Base-by-base conservation (phyloP, 1,140 invertebrate species). In the Acromyrmex charruanus region DNA sequence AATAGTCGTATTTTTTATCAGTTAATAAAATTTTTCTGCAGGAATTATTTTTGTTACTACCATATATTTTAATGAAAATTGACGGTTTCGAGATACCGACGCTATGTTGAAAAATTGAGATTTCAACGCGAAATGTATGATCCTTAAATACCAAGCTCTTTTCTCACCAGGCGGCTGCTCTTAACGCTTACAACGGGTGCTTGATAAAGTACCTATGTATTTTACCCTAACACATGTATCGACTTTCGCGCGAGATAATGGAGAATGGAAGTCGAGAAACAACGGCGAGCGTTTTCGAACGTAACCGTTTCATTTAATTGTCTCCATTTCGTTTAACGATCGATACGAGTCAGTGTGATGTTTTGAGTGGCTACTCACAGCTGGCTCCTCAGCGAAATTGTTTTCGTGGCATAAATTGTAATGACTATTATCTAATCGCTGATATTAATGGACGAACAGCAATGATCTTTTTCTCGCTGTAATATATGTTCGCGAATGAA, bases 251-350 rank as follows among this genome's bases (percentile, higher is more conserved):
- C 80, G 39, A 74, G 69, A 75, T 79, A 85, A 85, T 85, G 69
- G 80, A 84, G 80, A 61, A 84, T 84, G 74, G 44, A 68, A 58
- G 58, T 69, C 79, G 77, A 31, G 66, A 28, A 87, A 82, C 77
- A 86, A 71, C 49, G 14, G 77, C 77, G 49, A 82, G 35, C 66
- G 53, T 65, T 87, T 82, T 87, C 66, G 53, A 87, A 82, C 77
- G 77, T 81, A 68, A 81, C 66, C 85, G n/a, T 87, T 87, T 87
- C 68, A 51, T 87, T 87, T 87, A 84, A 87, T 81, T 87, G 58
- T 55, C 65, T 65, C 79, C 55, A 72, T 82, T 87, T 71, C 58
- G 58, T 39, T 71, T 87, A 82, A 87, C 85, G 79, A 68, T 87
- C 77, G 31, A 87, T 72, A 53, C 77, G 51, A 61, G n/a, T 69